These are phyloP conservation scores for Dicaeum eximium DNA, from an alignment of 2,113 vertebrate species.

Conservation along the genomic window DNA sequence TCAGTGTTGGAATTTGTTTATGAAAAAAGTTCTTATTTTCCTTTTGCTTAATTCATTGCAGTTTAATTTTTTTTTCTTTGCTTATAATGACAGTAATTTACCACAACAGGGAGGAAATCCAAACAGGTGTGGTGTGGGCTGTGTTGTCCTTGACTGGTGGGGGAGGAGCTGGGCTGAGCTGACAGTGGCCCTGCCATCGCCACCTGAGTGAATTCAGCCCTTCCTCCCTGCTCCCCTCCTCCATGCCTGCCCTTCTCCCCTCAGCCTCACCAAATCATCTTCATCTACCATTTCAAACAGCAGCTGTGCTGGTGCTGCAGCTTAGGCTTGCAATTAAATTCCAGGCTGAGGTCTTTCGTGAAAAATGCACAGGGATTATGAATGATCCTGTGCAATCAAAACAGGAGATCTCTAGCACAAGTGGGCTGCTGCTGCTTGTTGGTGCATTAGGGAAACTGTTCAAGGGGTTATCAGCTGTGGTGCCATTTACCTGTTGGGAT, in stretches of 20 bases:
- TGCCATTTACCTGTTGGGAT: neutral
- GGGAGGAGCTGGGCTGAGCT: neutral
- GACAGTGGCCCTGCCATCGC: neutral
- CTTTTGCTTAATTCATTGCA: neutral
- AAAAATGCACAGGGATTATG: neutral
- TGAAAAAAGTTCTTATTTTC: neutral
- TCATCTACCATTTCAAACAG: neutral
- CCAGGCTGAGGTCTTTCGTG: neutral
- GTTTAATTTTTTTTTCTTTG: neutral
- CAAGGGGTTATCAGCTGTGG: neutral
- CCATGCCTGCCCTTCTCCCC: neutral
- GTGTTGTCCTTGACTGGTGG: neutral
- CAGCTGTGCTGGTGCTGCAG: neutral
- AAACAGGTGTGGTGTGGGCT: neutral
- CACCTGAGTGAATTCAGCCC: fast-evolving
- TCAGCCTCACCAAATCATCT: neutral
- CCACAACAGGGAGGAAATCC: neutral
- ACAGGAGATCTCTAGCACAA: neutral
- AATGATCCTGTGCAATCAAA: neutral
- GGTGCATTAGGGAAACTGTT: neutral
- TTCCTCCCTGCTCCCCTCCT: neutral
- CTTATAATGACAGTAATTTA: neutral
- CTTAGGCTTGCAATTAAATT: neutral
- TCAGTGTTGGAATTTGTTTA: neutral
- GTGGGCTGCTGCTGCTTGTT: neutral